phyloP scores from a whole-genome alignment of 2,888 invertebrate genomes.

The Tanypteryx hageni region DNA sequence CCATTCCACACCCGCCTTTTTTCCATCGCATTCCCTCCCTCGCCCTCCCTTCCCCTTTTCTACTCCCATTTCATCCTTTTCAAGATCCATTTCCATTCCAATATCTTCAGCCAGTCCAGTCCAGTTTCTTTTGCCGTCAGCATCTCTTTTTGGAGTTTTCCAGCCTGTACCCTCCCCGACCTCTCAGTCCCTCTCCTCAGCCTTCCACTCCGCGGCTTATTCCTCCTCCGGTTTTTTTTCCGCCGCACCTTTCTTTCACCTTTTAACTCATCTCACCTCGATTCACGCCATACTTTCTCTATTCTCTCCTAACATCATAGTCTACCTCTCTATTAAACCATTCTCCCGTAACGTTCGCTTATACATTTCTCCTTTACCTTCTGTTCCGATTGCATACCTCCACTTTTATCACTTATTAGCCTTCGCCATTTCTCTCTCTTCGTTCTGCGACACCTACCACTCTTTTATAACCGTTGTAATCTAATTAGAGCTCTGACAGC shows the following conservation, averaged over 20 bases:
- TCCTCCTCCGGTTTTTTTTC: background rate
- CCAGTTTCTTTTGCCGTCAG: slow-evolving; percentile 30
- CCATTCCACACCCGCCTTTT: background rate
- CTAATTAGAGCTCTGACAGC: too few relatives aligned
- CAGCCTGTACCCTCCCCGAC: background rate
- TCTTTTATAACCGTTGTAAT: background rate
- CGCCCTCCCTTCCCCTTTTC: background rate
- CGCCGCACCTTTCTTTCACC: background rate
- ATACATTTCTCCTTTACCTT: background rate
- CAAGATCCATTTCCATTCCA: slow-evolving; percentile 51
- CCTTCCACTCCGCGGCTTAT: background rate
- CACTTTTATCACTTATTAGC: background rate
- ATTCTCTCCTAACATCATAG: too few relatives aligned
- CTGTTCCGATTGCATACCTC: background rate
- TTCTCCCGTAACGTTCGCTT: background rate
- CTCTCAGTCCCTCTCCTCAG: background rate
- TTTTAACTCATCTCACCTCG: background rate
- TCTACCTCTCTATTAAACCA: background rate
- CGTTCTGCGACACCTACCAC: background rate
- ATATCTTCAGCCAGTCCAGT: slow-evolving; percentile 42
- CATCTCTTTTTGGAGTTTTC: background rate
- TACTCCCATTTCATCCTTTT: background rate
- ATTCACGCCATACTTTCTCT: background rate
- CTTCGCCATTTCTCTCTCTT: background rate
- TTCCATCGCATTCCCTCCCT: background rate